Evolutionary conservation across 2,113 vertebrate genomes (phyloP).

Genomic region (Leptobrachium leishanense): DNA sequence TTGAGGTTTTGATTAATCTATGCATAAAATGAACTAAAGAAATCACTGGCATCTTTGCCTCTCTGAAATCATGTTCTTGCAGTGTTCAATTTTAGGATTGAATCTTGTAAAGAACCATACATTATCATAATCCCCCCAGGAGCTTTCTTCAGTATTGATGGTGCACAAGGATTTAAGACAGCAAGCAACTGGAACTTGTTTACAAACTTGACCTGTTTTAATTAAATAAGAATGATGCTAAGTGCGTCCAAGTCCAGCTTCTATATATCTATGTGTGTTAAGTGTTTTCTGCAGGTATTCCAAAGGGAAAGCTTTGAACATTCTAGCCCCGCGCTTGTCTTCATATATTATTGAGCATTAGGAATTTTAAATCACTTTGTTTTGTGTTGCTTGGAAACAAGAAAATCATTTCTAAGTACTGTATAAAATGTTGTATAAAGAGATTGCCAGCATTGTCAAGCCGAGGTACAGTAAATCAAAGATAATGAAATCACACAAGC

Average conservation of each 20-base stretch:
- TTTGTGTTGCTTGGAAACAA: constrained; percentile 50
- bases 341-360: constrained; percentile 49
- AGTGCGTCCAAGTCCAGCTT: constrained; percentile 19
- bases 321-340: constrained; percentile 36
- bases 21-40: background rate
- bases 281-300: constrained; percentile 39
- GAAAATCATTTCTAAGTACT: constrained; percentile 48
- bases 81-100: background rate
- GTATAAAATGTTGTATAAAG: constrained; percentile 49
- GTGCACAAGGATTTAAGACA: background rate
- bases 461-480: constrained; percentile 44
- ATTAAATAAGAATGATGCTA: constrained; percentile 36
- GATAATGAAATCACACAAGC: constrained; percentile 46
- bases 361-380: constrained; percentile 50
- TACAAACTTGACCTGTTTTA: constrained; percentile 28
- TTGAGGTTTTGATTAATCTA: background rate
- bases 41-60: background rate
- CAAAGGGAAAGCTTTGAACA: constrained; percentile 42
- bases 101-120: background rate
- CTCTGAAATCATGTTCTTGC: background rate
- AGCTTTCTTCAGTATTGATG: background rate
- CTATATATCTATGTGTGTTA: constrained; percentile 25
- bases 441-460: constrained; percentile 48
- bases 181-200: constrained; percentile 16
- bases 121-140: background rate